Conservation (phyloP, 1,140 invertebrate species). For the Dendroctonus ponderosae region DNA sequence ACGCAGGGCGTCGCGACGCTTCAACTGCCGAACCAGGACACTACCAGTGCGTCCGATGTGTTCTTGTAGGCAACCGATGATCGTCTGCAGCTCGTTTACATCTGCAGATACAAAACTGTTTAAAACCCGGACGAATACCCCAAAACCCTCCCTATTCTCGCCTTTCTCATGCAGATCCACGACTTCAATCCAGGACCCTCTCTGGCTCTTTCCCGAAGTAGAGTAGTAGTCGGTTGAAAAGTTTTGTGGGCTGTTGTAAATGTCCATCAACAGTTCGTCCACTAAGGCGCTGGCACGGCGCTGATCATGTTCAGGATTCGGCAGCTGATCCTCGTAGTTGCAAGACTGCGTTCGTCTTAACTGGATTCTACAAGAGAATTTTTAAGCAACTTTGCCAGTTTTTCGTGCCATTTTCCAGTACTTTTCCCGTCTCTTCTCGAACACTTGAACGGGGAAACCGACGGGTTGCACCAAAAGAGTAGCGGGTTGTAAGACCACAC, state of each 20-base stretch:
- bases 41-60: slow-evolving; percentile 34
- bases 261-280: slow-evolving; percentile 45
- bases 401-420: neutral
- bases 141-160: slow-evolving; percentile 22
- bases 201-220: slow-evolving; percentile 45
- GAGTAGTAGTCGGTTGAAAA: slow-evolving; percentile 45
- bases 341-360: slow-evolving; percentile 16
- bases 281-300: slow-evolving; percentile 41
- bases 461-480: slow-evolving; percentile 6
- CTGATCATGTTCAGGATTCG: slow-evolving; percentile 34
- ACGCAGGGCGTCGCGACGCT: slow-evolving; percentile 48
- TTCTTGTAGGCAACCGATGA: slow-evolving; percentile 21
- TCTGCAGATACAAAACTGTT: slow-evolving; percentile 19
- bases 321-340: neutral
- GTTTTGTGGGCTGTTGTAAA: slow-evolving; percentile 40
- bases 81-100: slow-evolving; percentile 24
- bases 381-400: neutral
- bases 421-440: neutral
- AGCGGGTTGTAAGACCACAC: neutral
- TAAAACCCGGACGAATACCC: slow-evolving; percentile 4
- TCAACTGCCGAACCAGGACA: slow-evolving; percentile 45
- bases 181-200: slow-evolving; percentile 33
- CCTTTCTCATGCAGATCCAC: slow-evolving; percentile 41
- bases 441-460: neutral
- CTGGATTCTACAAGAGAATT: neutral